Conservation (phyloP, 2,113 vertebrate genomes). For the Uria lomvia region DNA sequence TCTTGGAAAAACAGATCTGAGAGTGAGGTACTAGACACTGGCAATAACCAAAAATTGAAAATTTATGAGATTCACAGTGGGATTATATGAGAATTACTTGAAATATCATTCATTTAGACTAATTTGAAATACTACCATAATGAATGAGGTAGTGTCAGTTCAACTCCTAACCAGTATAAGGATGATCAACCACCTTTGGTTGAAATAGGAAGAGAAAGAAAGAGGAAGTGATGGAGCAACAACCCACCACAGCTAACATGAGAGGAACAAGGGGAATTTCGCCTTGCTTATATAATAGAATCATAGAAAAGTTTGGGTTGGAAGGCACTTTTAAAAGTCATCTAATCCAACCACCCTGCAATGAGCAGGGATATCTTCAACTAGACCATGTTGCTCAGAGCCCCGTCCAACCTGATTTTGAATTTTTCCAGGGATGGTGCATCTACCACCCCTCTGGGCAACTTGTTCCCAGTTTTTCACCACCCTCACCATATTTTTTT, state of each 20-base stretch:
- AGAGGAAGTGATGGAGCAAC: neutral
- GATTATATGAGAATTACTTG: neutral
- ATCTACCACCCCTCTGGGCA: too few relatives aligned
- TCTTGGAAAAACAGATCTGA: neutral
- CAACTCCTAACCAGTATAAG: neutral
- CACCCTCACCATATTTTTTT: accelerated
- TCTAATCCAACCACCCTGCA: neutral
- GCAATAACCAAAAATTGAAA: neutral
- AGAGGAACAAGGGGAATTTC: neutral
- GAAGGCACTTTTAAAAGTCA: neutral
- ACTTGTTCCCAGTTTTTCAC: neutral
- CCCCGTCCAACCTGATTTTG: accelerated
- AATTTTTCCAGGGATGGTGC: neutral
- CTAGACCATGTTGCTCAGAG: neutral
- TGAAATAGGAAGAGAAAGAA: neutral
- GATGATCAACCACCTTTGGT: neutral
- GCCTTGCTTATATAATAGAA: neutral
- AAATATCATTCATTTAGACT: neutral
- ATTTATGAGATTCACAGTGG: neutral
- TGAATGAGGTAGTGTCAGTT: neutral
- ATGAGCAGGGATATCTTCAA: neutral
- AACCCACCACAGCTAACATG: neutral
- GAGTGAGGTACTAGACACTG: neutral
- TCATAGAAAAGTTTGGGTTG: neutral
- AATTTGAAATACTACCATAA: neutral